Evolutionary conservation across 2,888 invertebrate species (phyloP).

Genomic region (Oscheius sp.): DNA sequence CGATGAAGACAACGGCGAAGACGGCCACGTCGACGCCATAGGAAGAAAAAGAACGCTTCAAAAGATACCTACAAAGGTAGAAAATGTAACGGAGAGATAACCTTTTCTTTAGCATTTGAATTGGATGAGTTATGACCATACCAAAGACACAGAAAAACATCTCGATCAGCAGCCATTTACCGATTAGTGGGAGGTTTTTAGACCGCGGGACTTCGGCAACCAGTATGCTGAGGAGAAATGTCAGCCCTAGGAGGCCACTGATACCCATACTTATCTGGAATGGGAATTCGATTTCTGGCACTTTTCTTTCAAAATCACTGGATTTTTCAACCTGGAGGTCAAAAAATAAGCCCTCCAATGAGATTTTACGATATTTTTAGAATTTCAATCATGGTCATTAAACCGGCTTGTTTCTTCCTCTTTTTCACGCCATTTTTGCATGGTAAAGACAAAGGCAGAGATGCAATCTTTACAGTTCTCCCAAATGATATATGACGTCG

Average conservation of each 20-base stretch:
- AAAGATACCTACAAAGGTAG: background rate
- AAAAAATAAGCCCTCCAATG: no score
- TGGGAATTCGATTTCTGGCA: no score
- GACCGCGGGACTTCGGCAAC: slow-evolving; percentile 1
- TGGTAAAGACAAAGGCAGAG: no score
- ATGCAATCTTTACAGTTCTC: no score
- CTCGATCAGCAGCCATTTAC: slow-evolving; percentile 9
- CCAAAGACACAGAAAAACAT: background rate
- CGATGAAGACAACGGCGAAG: background rate
- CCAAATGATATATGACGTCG: no score
- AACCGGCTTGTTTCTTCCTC: no score
- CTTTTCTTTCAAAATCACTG: no score
- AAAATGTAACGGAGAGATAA: background rate
- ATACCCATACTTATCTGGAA: slow-evolving; percentile 17
- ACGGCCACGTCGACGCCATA: background rate
- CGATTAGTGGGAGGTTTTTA: background rate
- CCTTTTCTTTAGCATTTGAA: background rate
- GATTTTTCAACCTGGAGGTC: no score
- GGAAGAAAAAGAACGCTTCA: no score
- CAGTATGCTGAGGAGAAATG: slow-evolving; percentile 10
- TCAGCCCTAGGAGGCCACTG: slow-evolving; percentile 8
- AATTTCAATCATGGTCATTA: no score
- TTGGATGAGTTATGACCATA: background rate
- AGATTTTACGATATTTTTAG: no score
- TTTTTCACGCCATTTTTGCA: no score